Evolutionary conservation across 2,797 vertebrate species (phyloP).

Genomic region (Otus scops): DNA sequence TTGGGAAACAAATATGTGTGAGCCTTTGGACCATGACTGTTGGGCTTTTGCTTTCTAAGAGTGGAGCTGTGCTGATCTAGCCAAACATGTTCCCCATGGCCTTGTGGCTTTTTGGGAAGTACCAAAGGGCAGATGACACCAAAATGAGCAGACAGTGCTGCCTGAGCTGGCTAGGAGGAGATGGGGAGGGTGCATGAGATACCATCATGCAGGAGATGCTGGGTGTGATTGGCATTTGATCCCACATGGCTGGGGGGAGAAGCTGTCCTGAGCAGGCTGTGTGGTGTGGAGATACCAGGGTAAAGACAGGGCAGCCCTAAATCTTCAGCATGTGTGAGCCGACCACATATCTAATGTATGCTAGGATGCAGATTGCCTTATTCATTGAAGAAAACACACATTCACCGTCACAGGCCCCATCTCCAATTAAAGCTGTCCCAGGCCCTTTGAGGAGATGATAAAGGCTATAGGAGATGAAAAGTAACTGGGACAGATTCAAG

Average conservation of each 20-base stretch:
- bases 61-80: not conserved
- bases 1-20: not conserved
- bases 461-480: not conserved
- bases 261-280: not conserved
- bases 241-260: not conserved
- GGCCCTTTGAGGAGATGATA: not conserved
- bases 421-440: not conserved
- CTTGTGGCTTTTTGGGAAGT: not conserved
- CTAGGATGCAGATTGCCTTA: not conserved
- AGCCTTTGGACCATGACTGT: not conserved
- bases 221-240: not conserved
- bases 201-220: not conserved
- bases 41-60: not conserved
- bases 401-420: not conserved
- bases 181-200: not conserved
- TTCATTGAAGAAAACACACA: not conserved
- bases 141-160: fast-evolving
- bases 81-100: not conserved
- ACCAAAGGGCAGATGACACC: not conserved
- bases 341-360: not conserved
- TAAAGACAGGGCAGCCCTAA: not conserved
- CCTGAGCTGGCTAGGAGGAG: not conserved
- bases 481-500: not conserved
- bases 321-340: not conserved
- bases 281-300: not conserved